These are phyloP conservation scores for Nansenia antarctica DNA, from an alignment of 2,113 vertebrate genomes.

Conservation along the genomic window DNA sequence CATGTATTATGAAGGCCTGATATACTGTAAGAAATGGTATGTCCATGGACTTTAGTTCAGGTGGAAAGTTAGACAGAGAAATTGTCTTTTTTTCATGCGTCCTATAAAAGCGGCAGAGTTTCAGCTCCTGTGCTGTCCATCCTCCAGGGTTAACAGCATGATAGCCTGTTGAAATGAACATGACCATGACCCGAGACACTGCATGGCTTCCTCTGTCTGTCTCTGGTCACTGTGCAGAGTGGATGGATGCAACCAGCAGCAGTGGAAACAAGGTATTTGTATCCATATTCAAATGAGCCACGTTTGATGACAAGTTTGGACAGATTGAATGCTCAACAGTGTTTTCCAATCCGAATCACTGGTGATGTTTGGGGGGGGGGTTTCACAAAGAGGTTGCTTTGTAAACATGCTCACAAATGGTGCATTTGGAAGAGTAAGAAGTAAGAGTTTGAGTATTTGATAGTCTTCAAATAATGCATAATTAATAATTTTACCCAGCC, in stretches of 20 bases:
- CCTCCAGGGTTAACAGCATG: slow-evolving; percentile 26
- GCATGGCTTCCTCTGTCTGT: slow-evolving; percentile 50
- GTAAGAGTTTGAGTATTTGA: too few species aligned
- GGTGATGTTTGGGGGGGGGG: slow-evolving; percentile 36
- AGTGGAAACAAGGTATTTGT: slow-evolving; percentile 68
- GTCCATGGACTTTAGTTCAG: neutral
- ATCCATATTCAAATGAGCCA: slow-evolving; percentile 61
- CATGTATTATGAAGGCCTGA: neutral
- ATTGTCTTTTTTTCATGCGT: neutral
- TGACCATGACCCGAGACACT: slow-evolving; percentile 48
- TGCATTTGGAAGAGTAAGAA: too few species aligned
- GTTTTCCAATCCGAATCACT: slow-evolving; percentile 51
- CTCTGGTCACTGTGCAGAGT: slow-evolving; percentile 45
- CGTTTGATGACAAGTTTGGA: slow-evolving; percentile 60
- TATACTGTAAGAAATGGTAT: neutral
- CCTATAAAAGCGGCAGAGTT: neutral
- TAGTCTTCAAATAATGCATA: too few species aligned
- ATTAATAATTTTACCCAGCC: too few species aligned
- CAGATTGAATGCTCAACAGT: slow-evolving; percentile 54
- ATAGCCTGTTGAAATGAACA: slow-evolving; percentile 49
- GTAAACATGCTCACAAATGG: too few species aligned
- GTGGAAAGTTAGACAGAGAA: neutral
- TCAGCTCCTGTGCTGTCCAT: slow-evolving; percentile 16
- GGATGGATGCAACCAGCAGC: slow-evolving; percentile 55
- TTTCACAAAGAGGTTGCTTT: slow-evolving; percentile 44